Evolutionary conservation across 2,888 invertebrate genomes (phyloP).

Genomic region (Cephalotes varians): DNA sequence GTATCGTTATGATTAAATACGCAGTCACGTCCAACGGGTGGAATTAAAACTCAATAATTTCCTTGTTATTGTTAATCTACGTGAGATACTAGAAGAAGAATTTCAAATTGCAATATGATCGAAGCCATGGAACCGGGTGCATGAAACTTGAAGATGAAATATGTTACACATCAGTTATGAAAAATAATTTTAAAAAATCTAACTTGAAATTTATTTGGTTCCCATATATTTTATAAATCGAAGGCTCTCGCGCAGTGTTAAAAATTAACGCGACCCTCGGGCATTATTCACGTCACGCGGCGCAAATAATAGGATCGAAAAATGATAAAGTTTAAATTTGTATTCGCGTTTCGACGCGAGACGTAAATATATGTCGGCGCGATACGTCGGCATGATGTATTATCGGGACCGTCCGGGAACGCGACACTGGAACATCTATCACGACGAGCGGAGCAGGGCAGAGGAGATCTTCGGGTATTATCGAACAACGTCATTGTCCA

Average conservation of each 20-base stretch:
- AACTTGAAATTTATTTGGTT: not conserved
- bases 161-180: not conserved
- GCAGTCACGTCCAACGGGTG: not conserved
- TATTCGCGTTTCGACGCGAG: conserved; percentile 29
- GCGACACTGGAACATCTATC: conserved; percentile 50
- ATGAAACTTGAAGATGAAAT: not conserved
- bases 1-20: conserved; percentile 40
- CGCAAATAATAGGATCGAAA: conserved; percentile 32
- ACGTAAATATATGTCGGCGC: conserved; percentile 26
- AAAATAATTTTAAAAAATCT: not conserved
- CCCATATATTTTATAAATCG: not conserved
- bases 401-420: conserved; percentile 18
- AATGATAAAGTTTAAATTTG: conserved; percentile 44
- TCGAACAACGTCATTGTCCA: conserved; percentile 55
- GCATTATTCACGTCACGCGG: not conserved
- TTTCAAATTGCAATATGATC: not conserved
- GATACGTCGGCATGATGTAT: conserved; percentile 44
- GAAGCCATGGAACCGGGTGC: not conserved
- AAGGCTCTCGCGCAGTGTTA: not conserved
- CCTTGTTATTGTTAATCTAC: conserved; percentile 7
- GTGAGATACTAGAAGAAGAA: not conserved
- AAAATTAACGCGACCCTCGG: conserved; percentile 10
- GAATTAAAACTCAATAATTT: conserved; percentile 47
- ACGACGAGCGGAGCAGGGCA: not conserved
- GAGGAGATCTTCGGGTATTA: conserved; percentile 50